A percentile compares a stretch with the other conserved stretches of the same genome.
Evolutionary conservation across 1,140 invertebrate genomes (phyloP).

Genomic region (Heliothis subflexa): DNA sequence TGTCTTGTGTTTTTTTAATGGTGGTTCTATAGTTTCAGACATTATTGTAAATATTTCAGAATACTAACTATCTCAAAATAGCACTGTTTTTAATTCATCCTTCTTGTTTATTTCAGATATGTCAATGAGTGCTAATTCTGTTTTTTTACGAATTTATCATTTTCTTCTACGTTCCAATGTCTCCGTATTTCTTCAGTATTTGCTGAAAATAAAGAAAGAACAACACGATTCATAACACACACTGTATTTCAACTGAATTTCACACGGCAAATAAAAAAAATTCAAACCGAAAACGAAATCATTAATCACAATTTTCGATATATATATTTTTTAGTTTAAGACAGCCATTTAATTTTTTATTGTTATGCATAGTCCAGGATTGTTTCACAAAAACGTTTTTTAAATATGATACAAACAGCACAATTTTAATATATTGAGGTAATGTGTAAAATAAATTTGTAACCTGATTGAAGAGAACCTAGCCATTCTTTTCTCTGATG

Average conservation of each 20-base stretch:
- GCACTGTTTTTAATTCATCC: no score
- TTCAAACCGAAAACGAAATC: not conserved
- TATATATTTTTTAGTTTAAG: no score
- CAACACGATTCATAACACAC: conserved; percentile 64
- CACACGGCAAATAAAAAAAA: not conserved
- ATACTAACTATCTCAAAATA: not conserved
- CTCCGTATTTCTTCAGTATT: conserved; percentile 30
- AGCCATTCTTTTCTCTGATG: no score
- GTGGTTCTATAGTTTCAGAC: conserved; percentile 60
- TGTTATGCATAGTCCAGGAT: no score
- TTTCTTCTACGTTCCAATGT: conserved; percentile 43
- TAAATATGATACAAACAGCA: no score
- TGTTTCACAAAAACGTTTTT: no score
- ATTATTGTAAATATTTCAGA: conserved; percentile 37
- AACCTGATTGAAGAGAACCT: no score
- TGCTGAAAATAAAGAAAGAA: conserved; percentile 76
- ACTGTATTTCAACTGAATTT: conserved; percentile 42
- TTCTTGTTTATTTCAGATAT: no score
- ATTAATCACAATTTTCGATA: no score
- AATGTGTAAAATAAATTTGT: no score
- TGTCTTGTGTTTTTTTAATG: conserved; percentile 65
- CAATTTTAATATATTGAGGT: no score
- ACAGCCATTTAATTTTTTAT: no score
- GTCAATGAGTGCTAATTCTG: not conserved
- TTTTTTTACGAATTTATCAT: not conserved